Conservation (phyloP, 2,797 vertebrate genomes). For the Synaphobranchus kaupii region DNA sequence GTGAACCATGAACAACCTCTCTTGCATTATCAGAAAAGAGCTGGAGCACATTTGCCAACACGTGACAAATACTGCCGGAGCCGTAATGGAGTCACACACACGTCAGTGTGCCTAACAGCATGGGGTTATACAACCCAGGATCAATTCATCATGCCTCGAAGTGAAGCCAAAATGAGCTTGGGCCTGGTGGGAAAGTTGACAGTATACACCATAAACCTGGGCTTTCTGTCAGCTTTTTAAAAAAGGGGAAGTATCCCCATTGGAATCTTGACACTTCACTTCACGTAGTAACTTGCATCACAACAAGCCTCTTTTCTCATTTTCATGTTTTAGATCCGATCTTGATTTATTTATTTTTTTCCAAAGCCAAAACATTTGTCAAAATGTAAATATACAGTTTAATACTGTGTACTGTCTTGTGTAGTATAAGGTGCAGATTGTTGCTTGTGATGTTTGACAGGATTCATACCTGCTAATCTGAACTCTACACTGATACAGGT, state of each 20-base stretch:
- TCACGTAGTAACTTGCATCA: neutral
- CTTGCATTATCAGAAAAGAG: neutral
- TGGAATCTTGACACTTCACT: neutral
- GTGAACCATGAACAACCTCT: neutral
- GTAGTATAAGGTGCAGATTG: no score
- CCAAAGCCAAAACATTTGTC: no score
- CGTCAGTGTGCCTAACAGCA: neutral
- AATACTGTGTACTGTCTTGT: no score
- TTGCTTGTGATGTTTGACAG: no score
- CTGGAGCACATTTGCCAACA: neutral
- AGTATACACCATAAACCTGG: neutral
- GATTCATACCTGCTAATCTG: no score
- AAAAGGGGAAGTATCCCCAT: conserved; percentile 1
- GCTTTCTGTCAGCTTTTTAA: neutral
- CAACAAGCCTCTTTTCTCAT: neutral
- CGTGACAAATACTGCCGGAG: neutral
- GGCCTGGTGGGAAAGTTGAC: conserved; percentile 21
- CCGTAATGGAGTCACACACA: neutral
- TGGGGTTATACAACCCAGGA: neutral
- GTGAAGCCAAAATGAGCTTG: neutral
- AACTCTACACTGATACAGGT: no score
- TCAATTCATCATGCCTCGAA: neutral
- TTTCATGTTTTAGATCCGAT: neutral
- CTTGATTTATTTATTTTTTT: neutral
- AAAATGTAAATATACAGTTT: no score